phyloP scores from a whole-genome alignment of 2,888 invertebrate species.

The Doris montereyensis region DNA sequence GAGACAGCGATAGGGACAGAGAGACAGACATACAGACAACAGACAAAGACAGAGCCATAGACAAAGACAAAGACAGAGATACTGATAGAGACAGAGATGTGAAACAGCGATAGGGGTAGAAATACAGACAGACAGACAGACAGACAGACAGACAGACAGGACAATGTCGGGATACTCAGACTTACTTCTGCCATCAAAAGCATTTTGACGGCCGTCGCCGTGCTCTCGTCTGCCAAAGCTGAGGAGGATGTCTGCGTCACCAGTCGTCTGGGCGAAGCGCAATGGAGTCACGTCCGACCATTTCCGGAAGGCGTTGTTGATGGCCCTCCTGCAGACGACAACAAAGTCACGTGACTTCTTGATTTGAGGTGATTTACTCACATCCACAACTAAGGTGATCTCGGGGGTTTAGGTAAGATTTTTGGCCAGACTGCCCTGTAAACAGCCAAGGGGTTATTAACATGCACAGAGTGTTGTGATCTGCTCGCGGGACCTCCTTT shows the following conservation, averaged over 20 bases:
- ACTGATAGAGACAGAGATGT: neutral
- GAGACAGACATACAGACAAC: too few relatives aligned
- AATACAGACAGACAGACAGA: too few relatives aligned
- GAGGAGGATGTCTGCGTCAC: constrained; percentile 65
- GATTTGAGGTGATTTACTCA: too few relatives aligned
- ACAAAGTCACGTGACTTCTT: constrained; percentile 73
- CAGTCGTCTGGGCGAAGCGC: constrained; percentile 53
- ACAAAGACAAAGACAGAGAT: too few relatives aligned
- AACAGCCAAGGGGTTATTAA: too few relatives aligned
- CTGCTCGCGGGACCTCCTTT: too few relatives aligned
- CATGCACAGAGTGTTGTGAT: too few relatives aligned
- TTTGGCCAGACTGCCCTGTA: too few relatives aligned
- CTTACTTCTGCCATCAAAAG: constrained; percentile 69
- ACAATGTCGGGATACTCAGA: neutral
- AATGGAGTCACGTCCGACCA: constrained; percentile 65
- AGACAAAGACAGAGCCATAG: too few relatives aligned
- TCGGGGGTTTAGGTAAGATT: too few relatives aligned
- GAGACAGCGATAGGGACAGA: too few relatives aligned
- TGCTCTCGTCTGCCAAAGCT: constrained; percentile 59
- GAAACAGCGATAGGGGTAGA: neutral
- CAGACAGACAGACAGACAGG: neutral
- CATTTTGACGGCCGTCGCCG: constrained; percentile 57
- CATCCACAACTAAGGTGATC: too few relatives aligned
- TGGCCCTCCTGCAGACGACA: constrained; percentile 55
- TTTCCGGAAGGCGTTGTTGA: constrained; percentile 58